phyloP scores from a whole-genome alignment of 1,140 invertebrate genomes.

The Proales similis region DNA sequence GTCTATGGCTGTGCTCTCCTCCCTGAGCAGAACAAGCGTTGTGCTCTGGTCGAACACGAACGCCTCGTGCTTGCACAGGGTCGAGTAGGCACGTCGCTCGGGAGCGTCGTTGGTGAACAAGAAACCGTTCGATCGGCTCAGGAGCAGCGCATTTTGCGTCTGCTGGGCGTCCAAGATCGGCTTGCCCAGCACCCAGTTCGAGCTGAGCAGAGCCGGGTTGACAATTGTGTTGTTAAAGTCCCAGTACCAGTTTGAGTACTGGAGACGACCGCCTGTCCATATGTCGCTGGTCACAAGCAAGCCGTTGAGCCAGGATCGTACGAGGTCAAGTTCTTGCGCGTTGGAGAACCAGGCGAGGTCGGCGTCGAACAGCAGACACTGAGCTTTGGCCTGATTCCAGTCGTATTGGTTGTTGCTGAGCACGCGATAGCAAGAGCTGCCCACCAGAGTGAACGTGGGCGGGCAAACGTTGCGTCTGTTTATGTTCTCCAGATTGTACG shows the following conservation, averaged over 20 bases:
- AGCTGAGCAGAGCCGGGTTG: background rate
- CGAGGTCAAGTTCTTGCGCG: slow-evolving; percentile 1
- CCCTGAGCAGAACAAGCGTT: background rate
- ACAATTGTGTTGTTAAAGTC: slow-evolving; percentile 13
- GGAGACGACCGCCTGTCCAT: slow-evolving; percentile 13
- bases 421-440: slow-evolving; percentile 19
- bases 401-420: slow-evolving; percentile 5
- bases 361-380: slow-evolving; percentile 2
- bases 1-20: slow-evolving; percentile 6
- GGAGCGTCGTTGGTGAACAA: slow-evolving; percentile 15
- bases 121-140: background rate
- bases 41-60: slow-evolving; percentile 19
- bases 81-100: slow-evolving; percentile 17
- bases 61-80: slow-evolving; percentile 10
- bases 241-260: slow-evolving; percentile 31
- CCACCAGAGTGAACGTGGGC: background rate
- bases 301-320: slow-evolving; percentile 1
- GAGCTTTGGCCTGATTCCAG: slow-evolving; percentile 30
- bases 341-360: slow-evolving; percentile 8
- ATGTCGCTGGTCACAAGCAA: slow-evolving; percentile 2
- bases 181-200: slow-evolving; percentile 14
- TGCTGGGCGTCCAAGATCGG: background rate
- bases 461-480: slow-evolving; percentile 24
- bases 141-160: slow-evolving; percentile 15
- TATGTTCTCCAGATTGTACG: slow-evolving; percentile 23